phyloP scores from a whole-genome alignment of 2,113 vertebrate species.

The Apistogramma diplotaenia region DNA sequence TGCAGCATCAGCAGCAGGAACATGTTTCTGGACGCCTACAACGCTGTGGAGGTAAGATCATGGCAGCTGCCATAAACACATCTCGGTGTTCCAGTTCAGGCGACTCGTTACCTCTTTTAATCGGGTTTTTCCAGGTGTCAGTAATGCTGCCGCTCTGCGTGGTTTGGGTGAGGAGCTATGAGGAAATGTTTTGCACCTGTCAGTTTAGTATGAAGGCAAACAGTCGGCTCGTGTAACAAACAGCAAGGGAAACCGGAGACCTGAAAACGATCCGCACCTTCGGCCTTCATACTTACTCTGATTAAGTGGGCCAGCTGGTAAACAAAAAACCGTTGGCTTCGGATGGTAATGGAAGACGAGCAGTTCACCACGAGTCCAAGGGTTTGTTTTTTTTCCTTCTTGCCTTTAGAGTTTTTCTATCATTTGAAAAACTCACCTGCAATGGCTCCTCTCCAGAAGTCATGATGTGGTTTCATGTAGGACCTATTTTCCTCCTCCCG shows the following conservation, averaged over 20 bases:
- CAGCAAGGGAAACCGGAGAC: conserved; percentile 37
- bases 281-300: conserved; percentile 3
- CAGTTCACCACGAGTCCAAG: neutral
- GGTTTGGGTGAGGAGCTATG: neutral
- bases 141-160: neutral
- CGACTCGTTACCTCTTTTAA: neutral
- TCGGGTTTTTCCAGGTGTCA: neutral
- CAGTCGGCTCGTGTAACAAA: conserved; percentile 16
- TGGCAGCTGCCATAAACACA: neutral
- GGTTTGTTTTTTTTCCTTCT: no score
- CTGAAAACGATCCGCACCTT: conserved; percentile 11
- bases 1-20: conserved; percentile 91
- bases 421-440: no score
- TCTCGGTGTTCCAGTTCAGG: neutral
- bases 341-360: neutral
- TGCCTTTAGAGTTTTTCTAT: no score
- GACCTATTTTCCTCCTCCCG: no score
- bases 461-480: no score
- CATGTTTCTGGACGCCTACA: conserved; percentile 89
- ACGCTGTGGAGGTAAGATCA: conserved; percentile 88
- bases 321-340: neutral
- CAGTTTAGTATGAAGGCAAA: neutral
- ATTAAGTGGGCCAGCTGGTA: conserved; percentile 10
- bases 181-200: neutral
- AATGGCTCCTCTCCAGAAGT: no score